A percentile compares a stretch with the other conserved stretches of the same genome.
phyloP scores from a whole-genome alignment of 2,888 invertebrate species.

The Xiphydria camelus region DNA sequence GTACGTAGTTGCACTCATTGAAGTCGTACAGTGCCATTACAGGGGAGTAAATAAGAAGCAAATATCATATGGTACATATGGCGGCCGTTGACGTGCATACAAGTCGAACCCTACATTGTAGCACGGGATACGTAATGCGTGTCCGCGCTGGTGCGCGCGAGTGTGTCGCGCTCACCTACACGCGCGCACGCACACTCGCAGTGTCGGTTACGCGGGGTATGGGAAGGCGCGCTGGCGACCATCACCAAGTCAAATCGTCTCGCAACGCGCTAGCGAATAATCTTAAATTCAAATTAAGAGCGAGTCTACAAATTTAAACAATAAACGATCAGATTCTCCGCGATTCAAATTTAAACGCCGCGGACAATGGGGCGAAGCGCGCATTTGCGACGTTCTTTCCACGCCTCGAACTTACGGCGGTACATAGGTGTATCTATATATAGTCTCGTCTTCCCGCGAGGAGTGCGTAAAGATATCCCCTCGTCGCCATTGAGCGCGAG shows the following conservation, averaged over 20 bases:
- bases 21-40: no score
- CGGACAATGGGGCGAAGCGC: slow-evolving; percentile 44
- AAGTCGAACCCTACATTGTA: no score
- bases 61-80: no score
- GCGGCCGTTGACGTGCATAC: no score
- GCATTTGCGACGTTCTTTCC: slow-evolving; percentile 33
- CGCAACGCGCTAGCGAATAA: slow-evolving; percentile 54
- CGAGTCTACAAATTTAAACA: slow-evolving; percentile 55
- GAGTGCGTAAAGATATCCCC: no score
- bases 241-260: slow-evolving; percentile 55
- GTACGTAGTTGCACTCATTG: no score
- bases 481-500: no score
- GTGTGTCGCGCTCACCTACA: not conserved
- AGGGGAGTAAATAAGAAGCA: no score
- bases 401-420: no score
- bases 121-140: no score
- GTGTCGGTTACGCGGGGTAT: not conserved
- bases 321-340: slow-evolving; percentile 54
- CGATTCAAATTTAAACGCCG: slow-evolving; percentile 53
- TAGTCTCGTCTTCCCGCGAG: no score
- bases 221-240: slow-evolving; percentile 39
- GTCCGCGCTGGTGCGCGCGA: not conserved
- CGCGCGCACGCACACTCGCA: not conserved
- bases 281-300: slow-evolving; percentile 55
- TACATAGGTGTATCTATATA: slow-evolving; percentile 1